Evolutionary conservation across 2,888 invertebrate species (phyloP).

Genomic region (Erynnis tages): DNA sequence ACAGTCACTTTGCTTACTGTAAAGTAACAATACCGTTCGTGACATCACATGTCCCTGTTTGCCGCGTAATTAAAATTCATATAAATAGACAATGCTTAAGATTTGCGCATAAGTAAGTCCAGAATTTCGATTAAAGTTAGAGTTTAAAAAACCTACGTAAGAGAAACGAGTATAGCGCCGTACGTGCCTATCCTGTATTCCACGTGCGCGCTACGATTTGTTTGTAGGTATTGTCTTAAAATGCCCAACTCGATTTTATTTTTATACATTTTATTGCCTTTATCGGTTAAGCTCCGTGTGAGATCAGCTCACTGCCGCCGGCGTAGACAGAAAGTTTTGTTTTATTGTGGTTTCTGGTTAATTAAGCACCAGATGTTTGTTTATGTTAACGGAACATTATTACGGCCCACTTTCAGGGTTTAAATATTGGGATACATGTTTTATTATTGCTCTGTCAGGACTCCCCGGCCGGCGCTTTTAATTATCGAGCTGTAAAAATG

Average conservation of each 20-base stretch:
- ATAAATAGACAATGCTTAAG: too few species aligned
- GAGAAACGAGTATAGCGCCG: too few species aligned
- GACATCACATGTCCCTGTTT: too few species aligned
- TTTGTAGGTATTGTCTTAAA: constrained; percentile 38
- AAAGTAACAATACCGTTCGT: too few species aligned
- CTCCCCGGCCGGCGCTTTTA: constrained; percentile 1
- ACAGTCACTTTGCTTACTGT: too few species aligned
- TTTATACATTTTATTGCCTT: constrained; percentile 52
- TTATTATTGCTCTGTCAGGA: constrained; percentile 4
- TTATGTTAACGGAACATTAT: constrained; percentile 35
- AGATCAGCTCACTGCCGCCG: constrained; percentile 44
- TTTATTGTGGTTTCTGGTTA: constrained; percentile 45
- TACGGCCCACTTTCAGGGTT: constrained; percentile 15
- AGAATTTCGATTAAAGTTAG: too few species aligned
- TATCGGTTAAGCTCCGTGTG: constrained; percentile 61
- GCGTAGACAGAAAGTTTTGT: constrained; percentile 11
- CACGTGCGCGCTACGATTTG: background rate
- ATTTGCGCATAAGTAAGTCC: too few species aligned
- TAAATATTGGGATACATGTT: constrained; percentile 21
- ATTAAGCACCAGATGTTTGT: constrained; percentile 48
- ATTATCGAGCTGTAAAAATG: constrained; percentile 6
- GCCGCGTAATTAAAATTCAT: too few species aligned
- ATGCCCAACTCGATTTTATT: constrained; percentile 42
- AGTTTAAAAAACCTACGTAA: too few species aligned
- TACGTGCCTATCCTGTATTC: too few species aligned